These are phyloP conservation scores for Brenthis ino DNA, from an alignment of 2,888 invertebrate species.

Conservation along the genomic window DNA sequence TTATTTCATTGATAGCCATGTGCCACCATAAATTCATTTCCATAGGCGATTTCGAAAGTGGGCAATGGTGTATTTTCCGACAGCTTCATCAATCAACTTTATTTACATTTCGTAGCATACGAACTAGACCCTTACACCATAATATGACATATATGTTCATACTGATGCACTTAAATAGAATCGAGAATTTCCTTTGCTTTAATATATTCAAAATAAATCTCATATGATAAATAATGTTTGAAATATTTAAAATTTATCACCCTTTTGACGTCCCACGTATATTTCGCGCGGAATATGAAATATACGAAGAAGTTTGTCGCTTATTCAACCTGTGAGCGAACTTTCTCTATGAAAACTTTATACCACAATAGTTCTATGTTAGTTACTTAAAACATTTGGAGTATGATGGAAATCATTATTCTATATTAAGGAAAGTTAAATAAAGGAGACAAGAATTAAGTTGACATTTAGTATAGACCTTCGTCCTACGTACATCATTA, in stretches of 20 bases:
- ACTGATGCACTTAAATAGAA: background rate
- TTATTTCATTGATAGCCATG: too few relatives aligned
- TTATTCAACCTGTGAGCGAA: constrained; percentile 25
- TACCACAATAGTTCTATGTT: constrained; percentile 8
- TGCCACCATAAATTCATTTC: too few relatives aligned
- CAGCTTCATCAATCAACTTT: too few relatives aligned
- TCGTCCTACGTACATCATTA: too few relatives aligned
- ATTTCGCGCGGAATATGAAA: constrained; percentile 17
- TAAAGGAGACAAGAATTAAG: background rate
- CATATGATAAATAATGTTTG: background rate
- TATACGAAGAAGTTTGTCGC: constrained; percentile 28
- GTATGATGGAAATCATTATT: background rate
- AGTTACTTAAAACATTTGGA: background rate
- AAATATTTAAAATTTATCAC: constrained; percentile 21
- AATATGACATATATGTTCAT: background rate
- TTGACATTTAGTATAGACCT: too few relatives aligned
- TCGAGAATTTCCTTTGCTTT: background rate
- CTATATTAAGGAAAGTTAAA: background rate
- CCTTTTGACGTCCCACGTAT: background rate
- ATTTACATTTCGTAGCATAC: too few relatives aligned
- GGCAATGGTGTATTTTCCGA: too few relatives aligned
- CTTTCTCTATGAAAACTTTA: constrained; percentile 16
- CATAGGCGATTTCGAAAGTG: too few relatives aligned
- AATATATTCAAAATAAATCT: background rate
- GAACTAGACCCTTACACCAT: too few relatives aligned